Base-by-base conservation (phyloP, 2,888 invertebrate genomes). In the Lepeophtheirus nordmannii region DNA sequence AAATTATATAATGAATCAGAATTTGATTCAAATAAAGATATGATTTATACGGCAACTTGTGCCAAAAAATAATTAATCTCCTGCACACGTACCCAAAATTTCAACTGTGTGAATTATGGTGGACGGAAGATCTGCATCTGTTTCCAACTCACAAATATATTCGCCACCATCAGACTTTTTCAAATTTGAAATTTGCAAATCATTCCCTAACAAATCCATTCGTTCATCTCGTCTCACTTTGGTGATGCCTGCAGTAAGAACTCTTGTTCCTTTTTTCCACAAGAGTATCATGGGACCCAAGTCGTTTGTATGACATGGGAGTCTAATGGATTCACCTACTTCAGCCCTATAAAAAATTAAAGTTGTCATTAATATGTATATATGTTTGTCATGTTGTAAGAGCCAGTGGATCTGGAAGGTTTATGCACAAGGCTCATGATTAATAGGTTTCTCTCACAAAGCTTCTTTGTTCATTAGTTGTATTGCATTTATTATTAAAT, bases 241-340 rank as follows among this genome's bases (percentile, higher is more conserved):
- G 1, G 38, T 23, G 10, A 17, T 30, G 9, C 60, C 60, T 20
- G 60, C 60, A 20, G 60, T 60, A 17, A 60, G 37, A 14, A 60
- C 60, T 14, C 60, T 10, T 9, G 22, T 60, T 10, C 60, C 60
- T 22, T 60, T 60, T 30, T 60, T 60, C 60, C 60, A 60, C 10
- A 60, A 30, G n/a, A 60, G 60, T 17, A 60, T 60, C 60, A 60
- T 60, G 60, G 60, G 60, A 7, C 60, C 60, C 11, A 60, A 38
- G 22, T 60, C 60, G 17, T 38, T 20, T 38, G 38, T 38, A 23
- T 60, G 60, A 60, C 60, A 60, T 1, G 60, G 60, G 10, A 60
- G 14, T 30, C 30, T 10, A 14, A 60, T 14, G 37, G 30, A 23
- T 38, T 60, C 60, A 10, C 60, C 60, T 14, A 60, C 17, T 23